Evolutionary conservation across 2,888 invertebrate species (phyloP), one percentile per base, ranked within the genome.

Genomic region (Ochropleura leucogaster): DNA sequence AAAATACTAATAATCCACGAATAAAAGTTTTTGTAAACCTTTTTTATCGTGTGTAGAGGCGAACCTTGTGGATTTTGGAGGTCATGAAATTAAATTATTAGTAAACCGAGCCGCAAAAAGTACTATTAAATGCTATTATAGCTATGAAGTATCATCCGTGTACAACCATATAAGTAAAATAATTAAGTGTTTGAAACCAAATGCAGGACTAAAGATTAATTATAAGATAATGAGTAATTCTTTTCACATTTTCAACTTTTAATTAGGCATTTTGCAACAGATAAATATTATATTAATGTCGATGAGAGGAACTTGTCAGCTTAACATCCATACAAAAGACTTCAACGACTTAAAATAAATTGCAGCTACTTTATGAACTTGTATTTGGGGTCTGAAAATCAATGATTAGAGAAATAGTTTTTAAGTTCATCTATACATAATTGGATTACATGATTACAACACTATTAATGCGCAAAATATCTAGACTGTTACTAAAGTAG

Each of bases 71-170:
- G 70, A 72, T 73, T 80, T 88, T 87, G 85, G 89, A 91, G 91
- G 91, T 89, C 90, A 86, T 88, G 88, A 88, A 90, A 90, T 88
- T 73, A 85, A 90, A 90, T 91, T 87, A 88, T 82, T 82, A 79
- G 67, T 83, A 53, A 79, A 76, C 72, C 66, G 75, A 68, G 72
- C 51, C 60, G 72, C 77, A 86, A 87, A 86, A 82, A 81, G 74
- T 80, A 79, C 68, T 53, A 77, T 77, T 79, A 72, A 72, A 68
- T 71, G 49, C 55, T 69, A 73, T 78, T 69, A 77, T 49, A 64
- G 64, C 44, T 79, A 67, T 57, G 68, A 67, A 72, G 64, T 68
- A 80, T 73, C 77, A 78, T 84, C 82, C 68, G 71, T 30, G 75
- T 82, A 67, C 65, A 57, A 72, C 51, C 18, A 78, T 75, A 60